Conservation (phyloP, 2,888 invertebrate species). For the Agonopterix alstromeriana region DNA sequence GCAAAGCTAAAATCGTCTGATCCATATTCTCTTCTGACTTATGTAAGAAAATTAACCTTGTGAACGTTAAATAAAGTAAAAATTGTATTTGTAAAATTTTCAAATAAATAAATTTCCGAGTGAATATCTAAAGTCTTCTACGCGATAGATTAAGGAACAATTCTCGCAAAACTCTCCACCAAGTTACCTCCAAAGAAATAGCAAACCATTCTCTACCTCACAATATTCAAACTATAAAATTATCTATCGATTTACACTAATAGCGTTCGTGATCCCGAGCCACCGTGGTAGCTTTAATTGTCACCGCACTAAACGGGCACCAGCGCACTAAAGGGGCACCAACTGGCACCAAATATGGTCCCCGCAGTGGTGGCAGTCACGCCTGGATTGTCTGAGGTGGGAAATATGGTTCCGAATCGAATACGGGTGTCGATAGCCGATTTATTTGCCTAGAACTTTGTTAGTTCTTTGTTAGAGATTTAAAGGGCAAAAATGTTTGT, state of each 20-base stretch:
- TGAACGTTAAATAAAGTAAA: too few species aligned
- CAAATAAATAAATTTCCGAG: too few species aligned
- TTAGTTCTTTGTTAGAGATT: not conserved
- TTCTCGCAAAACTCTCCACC: too few species aligned
- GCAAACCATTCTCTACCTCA: too few species aligned
- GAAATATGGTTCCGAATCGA: constrained; percentile 12
- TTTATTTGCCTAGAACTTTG: not conserved
- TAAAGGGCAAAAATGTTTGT: too few species aligned
- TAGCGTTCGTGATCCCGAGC: constrained; percentile 38
- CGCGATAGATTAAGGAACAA: too few species aligned
- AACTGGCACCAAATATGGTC: constrained; percentile 32
- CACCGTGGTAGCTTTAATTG: constrained; percentile 38
- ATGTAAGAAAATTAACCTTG: too few species aligned
- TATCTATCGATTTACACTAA: constrained; percentile 28
- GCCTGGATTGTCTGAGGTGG: constrained; percentile 12
- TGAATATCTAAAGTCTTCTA: too few species aligned
- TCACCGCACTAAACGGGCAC: constrained; percentile 38
- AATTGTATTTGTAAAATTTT: too few species aligned
- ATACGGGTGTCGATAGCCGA: not conserved
- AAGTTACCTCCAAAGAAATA: too few species aligned
- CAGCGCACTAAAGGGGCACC: constrained; percentile 7
- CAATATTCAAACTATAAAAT: not conserved
- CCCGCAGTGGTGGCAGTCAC: constrained; percentile 27
- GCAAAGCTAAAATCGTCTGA: too few species aligned
- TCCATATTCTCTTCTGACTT: too few species aligned